Evolutionary conservation across 2,797 vertebrate species (phyloP), one percentile per base, ranked within the genome.

Genomic region (Zalophus californianus): DNA sequence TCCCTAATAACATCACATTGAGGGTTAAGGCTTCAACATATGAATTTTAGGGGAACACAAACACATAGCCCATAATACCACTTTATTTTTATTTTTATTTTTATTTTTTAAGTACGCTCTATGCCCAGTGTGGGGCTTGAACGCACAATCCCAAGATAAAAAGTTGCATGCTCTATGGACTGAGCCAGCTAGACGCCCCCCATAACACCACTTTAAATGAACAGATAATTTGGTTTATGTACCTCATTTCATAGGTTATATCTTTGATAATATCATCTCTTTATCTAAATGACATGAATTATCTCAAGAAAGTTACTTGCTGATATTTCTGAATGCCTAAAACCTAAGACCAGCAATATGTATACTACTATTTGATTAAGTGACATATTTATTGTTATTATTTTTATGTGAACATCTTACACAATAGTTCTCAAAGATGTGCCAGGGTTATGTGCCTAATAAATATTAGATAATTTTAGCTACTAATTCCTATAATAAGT

Each of bases 221-320:
- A 64, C 70, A 86, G 16, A 8, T 50, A 58, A 91, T 96, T 78
- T 89, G n/a, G 21, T 93, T 95, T 68, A 84, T 35, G 11, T 66
- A 91, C 25, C 60, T 83, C 6, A 83, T 48, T 88, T 86, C 75
- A 82, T 60, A 90, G 62, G 44, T 84, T 66, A 87, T 11, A 64
- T 64, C 27, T 72, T 91, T 91, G 54, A 83, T 62, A 89, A 73
- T 72, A 84, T 60, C 15, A 79, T 29, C 27, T 54, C 38, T 91
- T 84, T 87, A 87, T 91, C 52, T 64, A 78, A 90, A 88, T 93
- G 56, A 73, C 41, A 29, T 79, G 73, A 32, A 58, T 86, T 62
- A 93, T 48, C 83, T 64, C 27, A 77, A 50, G 78, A 79, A 84
- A 66, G 23, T 87, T 87, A 90, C 11, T 72, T 90, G 38, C 10